These are phyloP conservation scores for Polylopha cassiicola DNA, from an alignment of 2,888 invertebrate genomes.

Conservation along the genomic window DNA sequence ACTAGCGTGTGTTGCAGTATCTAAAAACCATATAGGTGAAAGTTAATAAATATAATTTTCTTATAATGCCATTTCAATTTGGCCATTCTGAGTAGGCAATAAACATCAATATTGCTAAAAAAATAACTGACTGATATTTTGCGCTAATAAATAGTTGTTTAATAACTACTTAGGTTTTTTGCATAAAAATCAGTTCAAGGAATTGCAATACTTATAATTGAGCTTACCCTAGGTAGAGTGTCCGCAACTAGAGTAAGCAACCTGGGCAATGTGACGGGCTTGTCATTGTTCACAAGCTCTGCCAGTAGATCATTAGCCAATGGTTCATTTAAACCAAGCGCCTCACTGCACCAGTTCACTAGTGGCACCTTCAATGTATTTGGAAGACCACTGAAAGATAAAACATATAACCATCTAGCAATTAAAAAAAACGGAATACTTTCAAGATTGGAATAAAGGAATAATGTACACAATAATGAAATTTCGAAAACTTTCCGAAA, in stretches of 20 bases:
- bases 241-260: conserved; percentile 63
- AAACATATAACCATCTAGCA: conserved; percentile 4
- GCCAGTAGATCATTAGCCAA: conserved; percentile 55
- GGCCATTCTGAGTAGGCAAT: too few relatives aligned
- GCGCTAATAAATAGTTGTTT: too few relatives aligned
- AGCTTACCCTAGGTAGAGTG: conserved; percentile 63
- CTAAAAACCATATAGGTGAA: conserved; percentile 29
- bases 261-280: conserved; percentile 58
- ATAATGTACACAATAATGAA: too few relatives aligned
- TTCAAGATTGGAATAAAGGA: too few relatives aligned
- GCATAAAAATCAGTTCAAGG: too few relatives aligned
- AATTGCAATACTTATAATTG: too few relatives aligned
- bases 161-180: too few relatives aligned
- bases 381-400: conserved; percentile 50
- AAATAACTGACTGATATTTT: too few relatives aligned
- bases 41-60: neutral
- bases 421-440: too few relatives aligned
- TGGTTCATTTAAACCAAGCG: conserved; percentile 53
- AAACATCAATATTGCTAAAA: too few relatives aligned
- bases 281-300: conserved; percentile 56
- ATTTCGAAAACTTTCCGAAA: too few relatives aligned
- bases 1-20: conserved; percentile 61
- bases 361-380: conserved; percentile 57
- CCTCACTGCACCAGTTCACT: conserved; percentile 65
- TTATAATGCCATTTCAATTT: too few relatives aligned